These are phyloP conservation scores for Corythornis madagascariensis DNA, from an alignment of 2,113 vertebrate species.

Conservation along the genomic window DNA sequence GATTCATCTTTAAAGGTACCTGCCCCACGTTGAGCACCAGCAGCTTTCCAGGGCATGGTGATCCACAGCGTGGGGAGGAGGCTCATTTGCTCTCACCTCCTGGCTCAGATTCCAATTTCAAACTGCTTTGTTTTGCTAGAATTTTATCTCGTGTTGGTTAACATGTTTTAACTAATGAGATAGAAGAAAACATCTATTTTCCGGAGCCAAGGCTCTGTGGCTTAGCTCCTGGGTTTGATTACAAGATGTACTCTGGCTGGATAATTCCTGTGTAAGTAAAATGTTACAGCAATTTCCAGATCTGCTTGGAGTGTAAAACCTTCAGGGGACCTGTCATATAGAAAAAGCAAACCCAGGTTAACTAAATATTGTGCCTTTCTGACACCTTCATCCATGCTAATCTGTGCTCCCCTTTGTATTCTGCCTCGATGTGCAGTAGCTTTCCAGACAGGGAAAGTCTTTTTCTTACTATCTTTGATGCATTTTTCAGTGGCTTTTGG, in stretches of 20 bases:
- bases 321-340: background rate
- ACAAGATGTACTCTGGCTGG: background rate
- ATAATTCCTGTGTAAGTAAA: background rate
- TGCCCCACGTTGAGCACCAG: rapidly evolving
- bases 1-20: background rate
- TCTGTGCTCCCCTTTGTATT: background rate
- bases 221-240: background rate
- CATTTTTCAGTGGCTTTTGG: background rate
- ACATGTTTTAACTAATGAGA: background rate
- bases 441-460: background rate
- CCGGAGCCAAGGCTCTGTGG: background rate
- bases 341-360: background rate
- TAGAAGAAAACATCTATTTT: background rate
- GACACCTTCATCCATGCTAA: background rate
- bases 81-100: background rate
- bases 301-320: background rate
- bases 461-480: background rate
- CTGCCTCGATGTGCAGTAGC: background rate
- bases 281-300: background rate
- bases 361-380: background rate
- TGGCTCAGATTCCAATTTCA: background rate
- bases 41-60: background rate
- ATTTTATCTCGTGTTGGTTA: background rate
- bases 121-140: background rate
- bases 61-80: background rate